Conservation (phyloP, 2,797 vertebrate genomes). For the Stomatorhinus walkeri region DNA sequence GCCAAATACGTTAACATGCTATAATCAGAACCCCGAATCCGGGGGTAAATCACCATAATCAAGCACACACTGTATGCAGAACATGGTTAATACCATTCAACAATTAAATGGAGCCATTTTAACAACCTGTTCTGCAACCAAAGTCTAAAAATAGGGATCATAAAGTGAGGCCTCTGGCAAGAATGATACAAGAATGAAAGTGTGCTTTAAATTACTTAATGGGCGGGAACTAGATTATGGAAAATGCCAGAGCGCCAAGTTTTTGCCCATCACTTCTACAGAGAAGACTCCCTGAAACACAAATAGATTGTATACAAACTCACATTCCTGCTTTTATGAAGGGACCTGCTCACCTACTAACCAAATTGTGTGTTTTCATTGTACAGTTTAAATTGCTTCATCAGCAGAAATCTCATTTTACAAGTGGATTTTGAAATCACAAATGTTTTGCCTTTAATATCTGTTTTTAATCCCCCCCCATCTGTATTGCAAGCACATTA, state of each 20-base stretch:
- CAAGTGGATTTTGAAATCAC: conserved; percentile 21
- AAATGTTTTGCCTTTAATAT: neutral
- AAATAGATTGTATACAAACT: neutral
- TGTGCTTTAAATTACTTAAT: conserved; percentile 9
- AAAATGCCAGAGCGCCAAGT: neutral
- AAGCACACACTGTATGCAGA: neutral
- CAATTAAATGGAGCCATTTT: conserved; percentile 9
- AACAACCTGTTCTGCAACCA: conserved; percentile 1
- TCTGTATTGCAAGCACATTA: neutral
- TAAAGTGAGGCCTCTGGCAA: neutral
- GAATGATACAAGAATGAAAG: neutral
- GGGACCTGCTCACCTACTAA: neutral
- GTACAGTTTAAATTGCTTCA: neutral
- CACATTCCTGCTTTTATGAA: conserved; percentile 6
- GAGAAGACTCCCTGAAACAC: neutral
- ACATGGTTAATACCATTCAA: neutral
- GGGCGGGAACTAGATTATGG: neutral
- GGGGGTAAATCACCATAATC: neutral
- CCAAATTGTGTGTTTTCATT: neutral
- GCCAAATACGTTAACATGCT: neutral
- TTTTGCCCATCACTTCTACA: neutral
- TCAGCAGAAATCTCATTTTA: conserved; percentile 31
- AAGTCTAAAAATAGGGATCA: conserved; percentile 16
- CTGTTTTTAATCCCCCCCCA: neutral
- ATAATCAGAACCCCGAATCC: neutral